Base-by-base conservation (phyloP, 1,140 invertebrate species). In the Danaus plexippus region DNA sequence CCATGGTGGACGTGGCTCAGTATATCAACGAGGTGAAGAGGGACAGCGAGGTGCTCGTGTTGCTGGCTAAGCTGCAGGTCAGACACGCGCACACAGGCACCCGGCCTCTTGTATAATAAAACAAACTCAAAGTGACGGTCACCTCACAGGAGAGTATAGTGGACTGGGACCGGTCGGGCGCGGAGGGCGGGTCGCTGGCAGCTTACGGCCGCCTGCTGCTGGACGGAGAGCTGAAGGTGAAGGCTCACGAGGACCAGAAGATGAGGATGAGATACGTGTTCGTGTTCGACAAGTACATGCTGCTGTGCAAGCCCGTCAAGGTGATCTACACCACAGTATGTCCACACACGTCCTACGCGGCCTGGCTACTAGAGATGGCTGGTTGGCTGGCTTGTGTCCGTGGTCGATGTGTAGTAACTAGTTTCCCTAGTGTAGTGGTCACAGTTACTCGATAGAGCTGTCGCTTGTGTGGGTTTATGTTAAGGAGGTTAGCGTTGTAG, bases 1-100 rank as follows among this genome's bases (percentile, higher is more conserved):
- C 94, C 22, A 99, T 99, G 97, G 91, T 97, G 57, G 97, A 99
- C 86, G 92, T 99, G 32, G 96, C 97, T 10, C 92, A 97, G 70
- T 99, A 97, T 86, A 98, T 98, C 59, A 99, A 99, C 82, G 98
- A 99, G 89, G 96, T 98, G n/a, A 98, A 98, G 73, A 88, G 97
- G 48, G 97, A 99, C 87, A 96, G 94, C 52, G 97, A 99, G 78
- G 95, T 95, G 52, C 87, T 98, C 13, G 92, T 94, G 59, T 92
- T 99, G 50, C 96, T 99, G 66, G 91, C 92, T 60, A 95, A 97
- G 87, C 94, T 98, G 55, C 94, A 97, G 88, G 90, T 91, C 71
- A 62, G 42, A 32, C 22, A 32, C 22, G 7, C 7, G 7, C 22
- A 32, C 22, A 32, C 7, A 32, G 2, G 7, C 22, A 32, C 22